Base-by-base conservation (phyloP, 2,888 invertebrate genomes). In the Pollenia griseotomentosa region DNA sequence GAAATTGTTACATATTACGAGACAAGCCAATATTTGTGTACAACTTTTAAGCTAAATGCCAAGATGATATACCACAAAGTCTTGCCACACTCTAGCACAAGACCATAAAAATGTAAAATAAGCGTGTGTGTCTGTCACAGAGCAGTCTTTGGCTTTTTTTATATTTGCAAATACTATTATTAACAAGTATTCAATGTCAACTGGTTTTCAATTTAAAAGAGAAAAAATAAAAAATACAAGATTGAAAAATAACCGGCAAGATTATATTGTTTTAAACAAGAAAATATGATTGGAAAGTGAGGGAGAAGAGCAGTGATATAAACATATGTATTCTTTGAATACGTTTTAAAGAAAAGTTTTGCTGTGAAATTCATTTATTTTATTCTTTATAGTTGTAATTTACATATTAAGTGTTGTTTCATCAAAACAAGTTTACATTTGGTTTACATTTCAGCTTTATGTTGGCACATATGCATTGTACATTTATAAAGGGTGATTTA, bases 131-230 rank as follows among this genome's bases (percentile, higher is more conserved):
- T 48, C 40, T 57, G 23, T 16, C 40, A 44, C 44, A 48, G 63
- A 70, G 23, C 44, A 33, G 73, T 68, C 44, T 83, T 79, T 78
- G n/a, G 16, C 53, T 57, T 82, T 53, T 57, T 82, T 78, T 82
- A 68, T 51, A 75, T 75, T 66, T 74, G 73, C 61, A 84, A 55
- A 65, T 73, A 57, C 65, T 55, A 77, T 87, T 55, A 77, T 87
- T 84, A 81, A 48, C 66, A 77, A 23, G 59, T 51, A 78, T 86
- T 84, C 87, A 88, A 88, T 88, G 88, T 83, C 88, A 88, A 85
- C 87, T 81, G 74, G 71, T 85, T 87, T 87, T 70, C 44, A 23
- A 48, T 59, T 2, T 2, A 23, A 23, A 23, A 23, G 19, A 48
- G 9, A 8, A 33, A 44, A 65, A 53, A 40, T 12, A 48, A 55